Evolutionary conservation across 2,888 invertebrate genomes (phyloP).

Genomic region (Cerastis leucographa): DNA sequence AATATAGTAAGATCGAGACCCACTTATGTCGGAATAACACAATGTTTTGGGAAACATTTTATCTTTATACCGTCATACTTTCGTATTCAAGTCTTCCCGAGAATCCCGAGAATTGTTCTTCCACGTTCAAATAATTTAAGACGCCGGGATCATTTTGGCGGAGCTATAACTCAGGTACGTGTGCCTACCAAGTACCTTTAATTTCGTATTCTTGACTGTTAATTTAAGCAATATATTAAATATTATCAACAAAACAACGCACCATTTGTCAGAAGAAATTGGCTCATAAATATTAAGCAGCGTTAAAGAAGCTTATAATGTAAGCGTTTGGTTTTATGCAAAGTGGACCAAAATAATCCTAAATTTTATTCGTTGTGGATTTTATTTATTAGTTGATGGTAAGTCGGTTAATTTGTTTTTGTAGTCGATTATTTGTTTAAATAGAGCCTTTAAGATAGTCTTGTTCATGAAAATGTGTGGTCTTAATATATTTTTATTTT

Average conservation of each 20-base stretch:
- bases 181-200: constrained; percentile 61
- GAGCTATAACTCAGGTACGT: constrained; percentile 55
- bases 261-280: constrained; percentile 77
- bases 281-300: constrained; percentile 81
- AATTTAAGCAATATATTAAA: constrained; percentile 75
- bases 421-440: constrained; percentile 45
- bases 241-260: constrained; percentile 75
- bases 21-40: constrained; percentile 23
- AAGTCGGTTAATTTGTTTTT: constrained; percentile 48
- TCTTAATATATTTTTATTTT: constrained; percentile 29
- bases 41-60: neutral
- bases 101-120: constrained; percentile 12
- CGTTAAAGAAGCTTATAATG: constrained; percentile 74
- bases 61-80: constrained; percentile 8
- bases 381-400: constrained; percentile 46
- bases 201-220: constrained; percentile 64
- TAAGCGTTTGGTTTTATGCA: constrained; percentile 75
- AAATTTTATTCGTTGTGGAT: constrained; percentile 65
- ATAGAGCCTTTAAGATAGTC: constrained; percentile 19
- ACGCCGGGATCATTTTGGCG: constrained; percentile 31
- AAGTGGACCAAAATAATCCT: constrained; percentile 71
- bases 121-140: constrained; percentile 25
- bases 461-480: constrained; percentile 28
- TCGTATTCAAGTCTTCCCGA: constrained; percentile 6
- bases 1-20: constrained; percentile 12